Evolutionary conservation across 2,797 vertebrate genomes (phyloP).

Genomic region (Ctenosaura bakeri): DNA sequence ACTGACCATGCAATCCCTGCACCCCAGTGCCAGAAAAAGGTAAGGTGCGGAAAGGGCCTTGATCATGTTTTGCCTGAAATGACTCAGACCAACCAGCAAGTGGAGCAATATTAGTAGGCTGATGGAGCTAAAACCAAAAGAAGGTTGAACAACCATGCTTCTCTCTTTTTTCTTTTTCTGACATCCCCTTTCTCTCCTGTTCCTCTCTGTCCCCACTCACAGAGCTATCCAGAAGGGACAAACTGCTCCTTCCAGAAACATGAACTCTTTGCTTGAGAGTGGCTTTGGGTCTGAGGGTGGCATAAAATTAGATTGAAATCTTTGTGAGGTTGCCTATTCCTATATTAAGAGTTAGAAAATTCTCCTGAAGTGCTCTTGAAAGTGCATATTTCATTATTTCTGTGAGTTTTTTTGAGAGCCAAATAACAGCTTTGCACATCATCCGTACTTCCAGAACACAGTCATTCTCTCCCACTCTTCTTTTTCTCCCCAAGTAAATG

Average conservation of each 20-base stretch:
- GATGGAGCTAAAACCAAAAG: no score
- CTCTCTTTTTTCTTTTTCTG: no score
- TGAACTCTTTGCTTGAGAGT: neutral
- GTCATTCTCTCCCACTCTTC: neutral
- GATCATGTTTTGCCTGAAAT: no score
- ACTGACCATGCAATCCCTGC: no score
- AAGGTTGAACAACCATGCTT: neutral
- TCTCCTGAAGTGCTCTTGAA: neutral
- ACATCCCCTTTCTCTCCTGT: neutral
- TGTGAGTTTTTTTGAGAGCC: no score
- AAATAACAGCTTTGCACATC: neutral
- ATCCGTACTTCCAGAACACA: neutral
- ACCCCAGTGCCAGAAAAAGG: no score
- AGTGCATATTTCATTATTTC: neutral
- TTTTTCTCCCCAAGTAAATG: no score
- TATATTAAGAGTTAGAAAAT: neutral
- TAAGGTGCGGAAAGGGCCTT: no score
- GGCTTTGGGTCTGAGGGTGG: neutral
- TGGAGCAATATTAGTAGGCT: neutral
- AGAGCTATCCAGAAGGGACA: neutral
- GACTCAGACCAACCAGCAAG: neutral
- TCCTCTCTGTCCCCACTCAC: neutral
- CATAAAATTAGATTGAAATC: neutral
- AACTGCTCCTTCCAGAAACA: no score
- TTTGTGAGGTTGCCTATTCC: neutral